Evolutionary conservation across 1,140 invertebrate genomes (phyloP).

Genomic region (Gryon sp.): DNA sequence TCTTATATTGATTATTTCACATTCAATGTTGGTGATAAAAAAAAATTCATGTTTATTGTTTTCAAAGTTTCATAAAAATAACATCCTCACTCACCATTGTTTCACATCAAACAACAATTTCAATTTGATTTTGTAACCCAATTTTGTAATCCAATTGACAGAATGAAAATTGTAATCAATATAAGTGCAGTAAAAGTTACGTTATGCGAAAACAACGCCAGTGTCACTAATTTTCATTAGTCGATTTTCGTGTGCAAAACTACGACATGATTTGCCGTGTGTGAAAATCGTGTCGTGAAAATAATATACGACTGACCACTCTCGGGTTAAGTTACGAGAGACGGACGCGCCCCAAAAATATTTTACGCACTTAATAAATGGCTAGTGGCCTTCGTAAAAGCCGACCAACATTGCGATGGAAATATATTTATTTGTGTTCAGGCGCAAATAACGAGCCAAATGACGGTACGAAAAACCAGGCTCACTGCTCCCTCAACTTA

Average conservation of each 20-base stretch:
- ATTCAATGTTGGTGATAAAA: no score
- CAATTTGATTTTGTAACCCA: neutral
- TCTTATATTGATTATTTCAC: no score
- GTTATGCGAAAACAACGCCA: slow-evolving; percentile 42
- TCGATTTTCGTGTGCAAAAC: slow-evolving; percentile 52
- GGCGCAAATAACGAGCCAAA: slow-evolving; percentile 17
- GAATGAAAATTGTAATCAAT: slow-evolving; percentile 42
- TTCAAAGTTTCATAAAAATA: no score
- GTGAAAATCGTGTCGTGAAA: slow-evolving; percentile 32
- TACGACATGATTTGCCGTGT: slow-evolving; percentile 62
- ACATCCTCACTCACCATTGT: no score
- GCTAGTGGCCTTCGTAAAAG: slow-evolving; percentile 61
- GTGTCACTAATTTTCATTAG: slow-evolving; percentile 58
- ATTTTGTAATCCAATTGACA: neutral
- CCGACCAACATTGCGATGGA: slow-evolving; percentile 36
- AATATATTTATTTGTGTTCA: slow-evolving; percentile 48
- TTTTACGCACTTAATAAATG: slow-evolving; percentile 74
- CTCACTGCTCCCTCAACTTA: slow-evolving; percentile 15
- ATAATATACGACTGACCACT: slow-evolving; percentile 55
- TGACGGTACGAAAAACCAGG: slow-evolving; percentile 28
- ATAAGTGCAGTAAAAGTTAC: slow-evolving; percentile 37
- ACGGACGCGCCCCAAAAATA: slow-evolving; percentile 72
- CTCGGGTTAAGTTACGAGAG: slow-evolving; percentile 75
- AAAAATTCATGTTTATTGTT: no score
- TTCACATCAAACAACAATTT: no score